Percentiles rank a stretch among this genome's conserved stretches.
Evolutionary conservation across 2,888 invertebrate species (phyloP).

Genomic region (Hirudinaria manillensis): DNA sequence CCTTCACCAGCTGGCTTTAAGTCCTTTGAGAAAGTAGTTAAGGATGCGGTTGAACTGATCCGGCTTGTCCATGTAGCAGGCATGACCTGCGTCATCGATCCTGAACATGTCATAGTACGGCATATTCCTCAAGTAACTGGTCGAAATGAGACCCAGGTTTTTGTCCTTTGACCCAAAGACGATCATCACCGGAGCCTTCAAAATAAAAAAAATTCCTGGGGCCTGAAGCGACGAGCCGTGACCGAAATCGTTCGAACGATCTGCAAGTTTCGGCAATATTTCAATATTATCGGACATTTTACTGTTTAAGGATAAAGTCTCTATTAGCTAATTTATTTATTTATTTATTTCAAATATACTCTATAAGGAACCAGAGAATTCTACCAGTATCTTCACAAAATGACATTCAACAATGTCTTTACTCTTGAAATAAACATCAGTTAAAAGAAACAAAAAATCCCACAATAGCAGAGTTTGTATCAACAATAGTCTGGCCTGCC

Average conservation of each 20-base stretch:
- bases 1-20: not conserved
- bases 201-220: not conserved
- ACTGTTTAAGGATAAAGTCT: too few species aligned
- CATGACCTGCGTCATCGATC: constrained; percentile 53
- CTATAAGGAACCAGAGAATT: too few species aligned
- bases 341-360: too few species aligned
- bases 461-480: too few species aligned
- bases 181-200: constrained; percentile 55
- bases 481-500: too few species aligned
- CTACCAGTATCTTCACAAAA: too few species aligned
- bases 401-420: too few species aligned
- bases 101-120: constrained; percentile 51
- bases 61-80: constrained; percentile 56
- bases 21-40: constrained; percentile 49
- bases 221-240: too few species aligned
- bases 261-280: not conserved
- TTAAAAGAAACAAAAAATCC: too few species aligned
- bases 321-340: too few species aligned
- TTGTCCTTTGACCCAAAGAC: constrained; percentile 56
- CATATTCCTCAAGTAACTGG: constrained; percentile 49
- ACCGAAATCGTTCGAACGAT: not conserved
- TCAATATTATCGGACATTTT: too few species aligned
- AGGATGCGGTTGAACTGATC: constrained; percentile 53
- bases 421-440: too few species aligned
- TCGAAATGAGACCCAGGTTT: constrained; percentile 47